A percentile compares a stretch with the other conserved stretches of the same genome.
Evolutionary conservation across 2,888 invertebrate species (phyloP).

Genomic region (Erebia ligea): DNA sequence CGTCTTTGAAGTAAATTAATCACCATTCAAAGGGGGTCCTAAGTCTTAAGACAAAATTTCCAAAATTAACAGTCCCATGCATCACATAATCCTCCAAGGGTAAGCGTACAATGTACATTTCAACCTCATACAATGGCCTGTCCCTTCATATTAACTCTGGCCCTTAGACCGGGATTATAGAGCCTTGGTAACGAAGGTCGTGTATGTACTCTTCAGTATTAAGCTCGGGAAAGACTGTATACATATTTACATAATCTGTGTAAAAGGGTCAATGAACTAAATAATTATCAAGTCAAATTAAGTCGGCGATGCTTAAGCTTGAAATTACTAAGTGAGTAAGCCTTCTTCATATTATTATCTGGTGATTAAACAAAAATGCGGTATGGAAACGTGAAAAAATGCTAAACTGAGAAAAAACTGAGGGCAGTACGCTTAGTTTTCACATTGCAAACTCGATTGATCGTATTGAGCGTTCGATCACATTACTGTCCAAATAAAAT

Average conservation of each 20-base stretch:
- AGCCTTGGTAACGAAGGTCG: slow-evolving; percentile 55
- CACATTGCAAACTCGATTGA: too few species aligned
- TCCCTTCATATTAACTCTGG: slow-evolving; percentile 72
- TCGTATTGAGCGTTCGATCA: too few species aligned
- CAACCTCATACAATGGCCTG: slow-evolving; percentile 69
- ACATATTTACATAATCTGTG: slow-evolving; percentile 10
- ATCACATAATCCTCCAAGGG: slow-evolving; percentile 67
- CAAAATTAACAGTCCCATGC: slow-evolving; percentile 66
- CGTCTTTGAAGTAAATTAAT: slow-evolving; percentile 21
- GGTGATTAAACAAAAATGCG: too few species aligned
- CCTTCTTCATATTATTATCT: too few species aligned
- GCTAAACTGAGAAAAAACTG: too few species aligned
- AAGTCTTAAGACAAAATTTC: slow-evolving; percentile 57
- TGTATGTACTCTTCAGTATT: slow-evolving; percentile 44
- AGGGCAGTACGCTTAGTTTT: too few species aligned
- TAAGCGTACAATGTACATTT: slow-evolving; percentile 53
- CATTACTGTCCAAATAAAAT: too few species aligned
- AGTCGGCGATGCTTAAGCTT: neutral
- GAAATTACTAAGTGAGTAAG: neutral
- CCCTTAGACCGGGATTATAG: slow-evolving; percentile 48
- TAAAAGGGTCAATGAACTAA: neutral
- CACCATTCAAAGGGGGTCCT: slow-evolving; percentile 40
- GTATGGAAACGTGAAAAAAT: too few species aligned
- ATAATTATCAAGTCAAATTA: neutral
- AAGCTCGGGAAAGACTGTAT: slow-evolving; percentile 11